Evolutionary conservation across 1,140 invertebrate species (phyloP).

Genomic region (Ceratina calcarata): DNA sequence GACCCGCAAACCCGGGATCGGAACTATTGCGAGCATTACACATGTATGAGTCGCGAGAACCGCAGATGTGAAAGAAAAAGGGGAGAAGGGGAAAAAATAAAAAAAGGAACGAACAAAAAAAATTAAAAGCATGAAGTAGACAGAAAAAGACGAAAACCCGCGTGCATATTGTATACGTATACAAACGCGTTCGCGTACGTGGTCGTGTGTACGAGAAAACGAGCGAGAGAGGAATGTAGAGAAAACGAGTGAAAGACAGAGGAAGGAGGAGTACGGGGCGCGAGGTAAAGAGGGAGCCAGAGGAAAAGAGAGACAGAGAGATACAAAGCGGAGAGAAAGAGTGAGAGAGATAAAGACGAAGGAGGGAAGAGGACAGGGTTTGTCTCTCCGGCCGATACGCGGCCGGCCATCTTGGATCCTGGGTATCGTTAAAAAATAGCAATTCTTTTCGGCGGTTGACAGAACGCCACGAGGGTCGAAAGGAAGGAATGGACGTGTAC

Average conservation of each 20-base stretch:
- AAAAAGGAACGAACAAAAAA: not conserved
- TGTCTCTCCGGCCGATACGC: slow-evolving; percentile 65
- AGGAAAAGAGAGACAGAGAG: slow-evolving; percentile 20
- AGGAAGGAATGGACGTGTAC: slow-evolving; percentile 30
- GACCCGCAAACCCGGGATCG: not conserved
- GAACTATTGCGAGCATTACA: too few species aligned
- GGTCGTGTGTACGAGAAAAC: not conserved
- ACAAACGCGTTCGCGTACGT: not conserved
- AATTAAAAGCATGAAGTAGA: slow-evolving; percentile 19
- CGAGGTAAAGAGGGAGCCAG: slow-evolving; percentile 44
- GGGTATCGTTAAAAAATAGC: slow-evolving; percentile 71
- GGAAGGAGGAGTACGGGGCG: slow-evolving; percentile 8
- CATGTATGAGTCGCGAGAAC: not conserved
- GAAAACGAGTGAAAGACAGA: slow-evolving; percentile 23
- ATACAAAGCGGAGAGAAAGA: slow-evolving; percentile 5
- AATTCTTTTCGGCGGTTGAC: slow-evolving; percentile 65
- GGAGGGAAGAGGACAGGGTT: slow-evolving; percentile 51
- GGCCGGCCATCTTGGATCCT: slow-evolving; percentile 76
- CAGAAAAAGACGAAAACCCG: slow-evolving; percentile 1
- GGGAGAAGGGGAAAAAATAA: not conserved
- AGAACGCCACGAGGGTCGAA: slow-evolving; percentile 67
- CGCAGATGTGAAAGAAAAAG: slow-evolving; percentile 14
- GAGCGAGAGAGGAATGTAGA: not conserved
- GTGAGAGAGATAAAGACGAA: slow-evolving; percentile 35
- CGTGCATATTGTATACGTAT: not conserved